Evolutionary conservation across 2,888 invertebrate species (phyloP).

Genomic region (Oxyscelio sp.): DNA sequence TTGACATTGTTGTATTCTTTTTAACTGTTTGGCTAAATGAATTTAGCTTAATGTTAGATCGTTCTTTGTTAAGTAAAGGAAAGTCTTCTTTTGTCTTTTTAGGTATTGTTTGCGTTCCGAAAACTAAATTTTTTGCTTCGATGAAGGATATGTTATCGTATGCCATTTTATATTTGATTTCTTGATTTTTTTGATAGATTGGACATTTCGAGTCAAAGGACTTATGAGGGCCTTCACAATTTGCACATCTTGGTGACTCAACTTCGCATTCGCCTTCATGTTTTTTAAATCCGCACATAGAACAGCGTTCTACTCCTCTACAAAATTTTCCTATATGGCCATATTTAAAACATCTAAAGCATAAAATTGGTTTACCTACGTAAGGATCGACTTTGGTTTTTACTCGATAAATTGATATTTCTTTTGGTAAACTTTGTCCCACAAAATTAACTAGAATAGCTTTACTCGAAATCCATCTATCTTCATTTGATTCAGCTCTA

Average conservation of each 20-base stretch:
- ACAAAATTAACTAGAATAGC: slow-evolving; percentile 30
- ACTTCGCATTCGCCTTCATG: neutral
- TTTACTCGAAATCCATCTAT: slow-evolving; percentile 40
- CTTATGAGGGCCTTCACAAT: neutral
- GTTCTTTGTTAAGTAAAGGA: too few species aligned
- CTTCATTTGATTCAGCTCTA: slow-evolving; percentile 14
- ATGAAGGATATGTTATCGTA: too few species aligned
- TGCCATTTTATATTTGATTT: too few species aligned
- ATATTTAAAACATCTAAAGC: slow-evolving; percentile 39
- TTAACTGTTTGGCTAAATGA: too few species aligned
- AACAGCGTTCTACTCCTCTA: neutral
- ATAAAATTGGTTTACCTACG: slow-evolving; percentile 15
- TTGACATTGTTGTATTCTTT: too few species aligned
- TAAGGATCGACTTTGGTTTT: slow-evolving; percentile 25
- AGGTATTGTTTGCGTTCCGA: too few species aligned
- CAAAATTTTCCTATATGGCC: slow-evolving; percentile 31
- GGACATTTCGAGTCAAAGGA: neutral
- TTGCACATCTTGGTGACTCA: neutral
- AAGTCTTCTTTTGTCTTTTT: too few species aligned
- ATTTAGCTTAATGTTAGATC: too few species aligned
- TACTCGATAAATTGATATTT: slow-evolving; percentile 18
- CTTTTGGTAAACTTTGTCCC: slow-evolving; percentile 19
- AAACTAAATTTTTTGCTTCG: too few species aligned
- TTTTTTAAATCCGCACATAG: neutral
- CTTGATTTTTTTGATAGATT: too few species aligned